Evolutionary conservation across 23 tunicate species (phyloP).

Genomic region (Diplosoma virens): DNA sequence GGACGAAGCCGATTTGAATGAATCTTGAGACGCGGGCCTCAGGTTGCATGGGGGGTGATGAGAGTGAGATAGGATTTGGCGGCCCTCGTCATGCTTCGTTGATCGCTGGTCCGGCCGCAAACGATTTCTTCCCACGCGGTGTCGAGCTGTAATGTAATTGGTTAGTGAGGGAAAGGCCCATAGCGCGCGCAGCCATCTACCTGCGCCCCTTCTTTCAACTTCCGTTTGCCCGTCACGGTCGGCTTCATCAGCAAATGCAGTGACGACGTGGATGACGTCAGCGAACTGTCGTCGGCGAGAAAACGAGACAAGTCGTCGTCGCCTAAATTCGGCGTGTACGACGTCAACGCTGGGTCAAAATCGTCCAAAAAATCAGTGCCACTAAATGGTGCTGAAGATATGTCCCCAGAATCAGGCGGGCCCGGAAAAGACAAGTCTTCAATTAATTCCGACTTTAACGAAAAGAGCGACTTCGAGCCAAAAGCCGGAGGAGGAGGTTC

Average conservation of each 20-base stretch:
- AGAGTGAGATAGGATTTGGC: conserved; percentile 92
- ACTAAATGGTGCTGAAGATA: conserved; percentile 25
- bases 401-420: conserved; percentile 1
- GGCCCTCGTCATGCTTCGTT: conserved; percentile 90
- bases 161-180: not conserved
- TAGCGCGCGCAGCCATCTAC: conserved; percentile 17
- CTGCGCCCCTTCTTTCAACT: conserved; percentile 48
- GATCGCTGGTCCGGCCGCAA: conserved; percentile 87
- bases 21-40: not conserved
- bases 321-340: conserved; percentile 38
- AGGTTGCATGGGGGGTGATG: conserved; percentile 50
- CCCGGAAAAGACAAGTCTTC: conserved; percentile 19
- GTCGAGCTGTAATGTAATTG: conserved; percentile 40
- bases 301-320: conserved; percentile 46
- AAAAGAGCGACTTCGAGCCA: conserved; percentile 3
- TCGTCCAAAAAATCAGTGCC: conserved; percentile 38
- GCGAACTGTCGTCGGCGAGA: conserved; percentile 29
- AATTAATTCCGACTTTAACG: not conserved
- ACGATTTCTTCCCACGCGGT: conserved; percentile 93
- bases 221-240: conserved; percentile 61
- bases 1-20: not conserved
- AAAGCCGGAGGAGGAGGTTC: conserved; percentile 32
- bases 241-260: conserved; percentile 72
- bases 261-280: conserved; percentile 80
- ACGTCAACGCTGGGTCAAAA: conserved; percentile 9